Evolutionary conservation across 2,888 invertebrate species (phyloP).

Genomic region (Gari tellinella): DNA sequence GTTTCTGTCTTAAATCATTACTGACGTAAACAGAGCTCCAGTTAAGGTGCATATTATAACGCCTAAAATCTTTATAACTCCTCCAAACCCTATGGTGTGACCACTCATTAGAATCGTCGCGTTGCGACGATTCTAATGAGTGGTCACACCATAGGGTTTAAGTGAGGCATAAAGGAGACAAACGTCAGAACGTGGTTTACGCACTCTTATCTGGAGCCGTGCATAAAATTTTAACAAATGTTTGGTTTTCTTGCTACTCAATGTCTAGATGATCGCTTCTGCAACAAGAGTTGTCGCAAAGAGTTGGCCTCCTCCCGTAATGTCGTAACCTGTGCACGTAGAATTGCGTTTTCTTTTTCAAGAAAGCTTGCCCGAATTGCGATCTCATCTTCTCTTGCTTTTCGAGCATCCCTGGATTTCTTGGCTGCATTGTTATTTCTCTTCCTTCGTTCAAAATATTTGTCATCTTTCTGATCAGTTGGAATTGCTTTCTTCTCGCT

Average conservation of each 20-base stretch:
- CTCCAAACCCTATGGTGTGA: too few species aligned
- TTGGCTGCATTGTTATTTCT: slow-evolving; percentile 96
- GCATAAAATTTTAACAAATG: neutral
- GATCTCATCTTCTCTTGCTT: slow-evolving; percentile 94
- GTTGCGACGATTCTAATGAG: too few species aligned
- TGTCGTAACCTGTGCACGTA: slow-evolving; percentile 92
- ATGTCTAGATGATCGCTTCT: slow-evolving; percentile 75
- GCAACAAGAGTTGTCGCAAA: slow-evolving; percentile 88
- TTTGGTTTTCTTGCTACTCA: slow-evolving; percentile 20
- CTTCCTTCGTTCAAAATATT: slow-evolving; percentile 94
- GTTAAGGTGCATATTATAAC: too few species aligned
- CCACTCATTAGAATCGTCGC: too few species aligned
- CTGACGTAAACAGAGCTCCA: too few species aligned
- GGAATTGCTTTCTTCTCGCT: slow-evolving; percentile 90
- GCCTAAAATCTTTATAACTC: too few species aligned
- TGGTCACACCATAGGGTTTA: too few species aligned
- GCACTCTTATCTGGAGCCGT: too few species aligned
- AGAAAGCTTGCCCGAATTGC: slow-evolving; percentile 93
- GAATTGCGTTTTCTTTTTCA: slow-evolving; percentile 94
- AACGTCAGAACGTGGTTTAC: too few species aligned
- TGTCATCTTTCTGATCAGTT: slow-evolving; percentile 93
- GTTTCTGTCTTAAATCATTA: too few species aligned
- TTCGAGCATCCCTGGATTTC: slow-evolving; percentile 94
- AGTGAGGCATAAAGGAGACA: too few species aligned
- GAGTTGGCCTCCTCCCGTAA: slow-evolving; percentile 92